Base-by-base conservation (phyloP, 2,888 invertebrate genomes). In the Philonicus albiceps region DNA sequence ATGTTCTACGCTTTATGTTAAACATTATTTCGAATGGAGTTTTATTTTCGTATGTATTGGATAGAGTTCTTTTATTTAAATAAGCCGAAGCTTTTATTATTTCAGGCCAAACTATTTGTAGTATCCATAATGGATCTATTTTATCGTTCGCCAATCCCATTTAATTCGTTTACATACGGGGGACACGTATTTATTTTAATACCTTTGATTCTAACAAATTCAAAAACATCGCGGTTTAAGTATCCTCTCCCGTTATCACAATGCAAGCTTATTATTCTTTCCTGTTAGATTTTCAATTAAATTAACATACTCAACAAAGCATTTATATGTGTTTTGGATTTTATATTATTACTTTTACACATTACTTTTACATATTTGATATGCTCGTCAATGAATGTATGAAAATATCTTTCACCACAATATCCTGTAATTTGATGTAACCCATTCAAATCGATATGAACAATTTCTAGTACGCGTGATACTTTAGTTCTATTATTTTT, bases 111-210 rank as follows among this genome's bases (percentile, higher is more conserved):
- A 49, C 85, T 80, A 16, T 85, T 85, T 11, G 86, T 49, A 43
- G 87, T 88, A 73, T 89, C 88, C 89, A 89, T 88, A 13, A 88
- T 72, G 73, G 87, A 85, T 72, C 88, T 87, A 73, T 89, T 89
- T 72, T 87, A 89, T 76, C 88, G 88, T 85, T 89, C 88, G 49
- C 87, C 89, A 31, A 87, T 88, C 40, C 89, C 89, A 85, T 89
- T 90, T 34, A 89, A 86, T 87, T 89, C 88, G 87, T 89, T 88
- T 80, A 88, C 88, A 86, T 89, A 89, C 3, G 89, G 86, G 87
- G 89, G 89, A 86, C 88, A 89, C 22, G 88, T 78, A 72, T 89
- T 86, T 76, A 89, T 86, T 85, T 78, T 30, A 73, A 89, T 87
- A 16, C 88, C 88, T 86, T 89, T 88, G 30, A 89, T 86, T 55